phyloP scores from a whole-genome alignment of 2,888 invertebrate genomes.

The Sinelater perroti region DNA sequence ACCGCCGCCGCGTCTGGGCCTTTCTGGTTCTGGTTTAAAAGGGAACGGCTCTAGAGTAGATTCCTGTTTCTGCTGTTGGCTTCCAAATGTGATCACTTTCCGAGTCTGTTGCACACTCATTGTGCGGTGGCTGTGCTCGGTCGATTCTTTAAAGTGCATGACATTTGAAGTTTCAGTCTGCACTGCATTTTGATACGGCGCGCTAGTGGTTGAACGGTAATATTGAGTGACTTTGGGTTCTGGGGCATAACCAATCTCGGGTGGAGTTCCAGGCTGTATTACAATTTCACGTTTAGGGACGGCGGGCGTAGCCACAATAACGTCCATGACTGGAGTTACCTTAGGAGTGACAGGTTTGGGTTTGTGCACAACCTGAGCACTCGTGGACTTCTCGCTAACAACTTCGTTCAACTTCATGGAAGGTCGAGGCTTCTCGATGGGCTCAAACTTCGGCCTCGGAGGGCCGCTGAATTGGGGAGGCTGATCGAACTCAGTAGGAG shows the following conservation, averaged over 20 bases:
- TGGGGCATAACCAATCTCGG: constrained; percentile 67
- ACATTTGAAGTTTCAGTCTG: constrained; percentile 75
- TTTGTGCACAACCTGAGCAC: constrained; percentile 61
- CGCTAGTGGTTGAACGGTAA: constrained; percentile 66
- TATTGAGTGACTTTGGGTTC: constrained; percentile 64
- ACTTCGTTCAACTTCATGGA: constrained; percentile 54
- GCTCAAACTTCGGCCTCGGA: constrained; percentile 67
- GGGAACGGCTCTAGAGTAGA: constrained; percentile 63
- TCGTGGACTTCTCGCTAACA: constrained; percentile 56
- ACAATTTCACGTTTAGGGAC: constrained; percentile 54
- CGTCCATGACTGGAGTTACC: constrained; percentile 47
- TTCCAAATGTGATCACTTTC: constrained; percentile 73
- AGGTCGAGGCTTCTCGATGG: constrained; percentile 62
- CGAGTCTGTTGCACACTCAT: constrained; percentile 76
- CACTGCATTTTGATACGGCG: constrained; percentile 68
- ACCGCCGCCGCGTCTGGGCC: constrained; percentile 53
- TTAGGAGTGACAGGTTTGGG: constrained; percentile 65
- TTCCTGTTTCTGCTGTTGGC: constrained; percentile 55
- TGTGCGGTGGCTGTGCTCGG: constrained; percentile 70
- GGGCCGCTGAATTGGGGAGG: constrained; percentile 61
- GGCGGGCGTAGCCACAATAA: constrained; percentile 55
- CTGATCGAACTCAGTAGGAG: constrained; percentile 68
- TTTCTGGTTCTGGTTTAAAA: constrained; percentile 61
- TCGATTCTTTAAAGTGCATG: constrained; percentile 76
- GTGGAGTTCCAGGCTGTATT: constrained; percentile 67